Evolutionary conservation across 2,888 invertebrate species (phyloP).

Genomic region (Himalopsyche anomala): DNA sequence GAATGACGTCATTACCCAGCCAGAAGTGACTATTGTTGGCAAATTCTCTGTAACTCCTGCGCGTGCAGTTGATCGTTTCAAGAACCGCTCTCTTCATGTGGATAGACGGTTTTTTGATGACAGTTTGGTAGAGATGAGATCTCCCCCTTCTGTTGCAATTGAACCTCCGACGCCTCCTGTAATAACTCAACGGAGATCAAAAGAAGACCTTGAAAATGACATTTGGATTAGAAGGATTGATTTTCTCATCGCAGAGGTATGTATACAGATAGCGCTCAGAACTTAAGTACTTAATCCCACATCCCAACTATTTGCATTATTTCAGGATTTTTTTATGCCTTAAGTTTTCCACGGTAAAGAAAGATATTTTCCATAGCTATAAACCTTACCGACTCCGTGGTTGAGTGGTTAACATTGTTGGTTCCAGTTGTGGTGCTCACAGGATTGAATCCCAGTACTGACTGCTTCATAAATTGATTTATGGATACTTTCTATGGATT

Average conservation of each 20-base stretch:
- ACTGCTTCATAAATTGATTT: too few species aligned
- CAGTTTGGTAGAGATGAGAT: conserved; percentile 60
- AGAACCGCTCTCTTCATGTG: conserved; percentile 57
- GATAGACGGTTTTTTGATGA: conserved; percentile 63
- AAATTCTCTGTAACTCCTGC: conserved; percentile 64
- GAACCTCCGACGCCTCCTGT: conserved; percentile 1
- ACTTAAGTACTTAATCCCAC: too few species aligned
- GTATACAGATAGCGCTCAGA: conserved; percentile 66
- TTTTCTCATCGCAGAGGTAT: conserved; percentile 77
- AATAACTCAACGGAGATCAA: not conserved
- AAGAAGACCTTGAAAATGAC: conserved; percentile 74
- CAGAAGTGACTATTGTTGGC: conserved; percentile 50
- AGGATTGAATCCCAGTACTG: too few species aligned
- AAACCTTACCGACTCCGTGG: too few species aligned
- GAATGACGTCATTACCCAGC: conserved; percentile 72
- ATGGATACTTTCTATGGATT: too few species aligned
- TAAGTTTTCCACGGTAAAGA: too few species aligned
- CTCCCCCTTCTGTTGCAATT: not conserved
- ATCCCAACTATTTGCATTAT: too few species aligned
- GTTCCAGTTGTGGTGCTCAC: too few species aligned
- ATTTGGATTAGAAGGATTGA: conserved; percentile 83
- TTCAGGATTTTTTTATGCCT: too few species aligned
- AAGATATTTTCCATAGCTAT: too few species aligned
- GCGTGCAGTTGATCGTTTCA: not conserved
- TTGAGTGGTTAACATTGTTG: too few species aligned